These are phyloP conservation scores for Phaedon cochleariae DNA, from an alignment of 2,888 invertebrate genomes.

Conservation along the genomic window DNA sequence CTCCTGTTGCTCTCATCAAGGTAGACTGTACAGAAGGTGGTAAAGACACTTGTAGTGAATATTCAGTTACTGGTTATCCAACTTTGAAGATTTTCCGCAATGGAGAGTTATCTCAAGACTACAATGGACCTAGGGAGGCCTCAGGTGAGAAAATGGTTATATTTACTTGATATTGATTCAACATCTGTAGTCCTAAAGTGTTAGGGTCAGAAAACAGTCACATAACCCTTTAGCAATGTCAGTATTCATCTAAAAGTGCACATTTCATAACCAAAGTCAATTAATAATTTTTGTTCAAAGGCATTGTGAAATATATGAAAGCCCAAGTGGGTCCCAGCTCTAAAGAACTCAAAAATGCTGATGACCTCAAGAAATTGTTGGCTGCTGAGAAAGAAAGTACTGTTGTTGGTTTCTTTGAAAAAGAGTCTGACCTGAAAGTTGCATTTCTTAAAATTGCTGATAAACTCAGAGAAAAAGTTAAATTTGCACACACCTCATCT, in stretches of 20 bases:
- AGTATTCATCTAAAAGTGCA: too few species aligned
- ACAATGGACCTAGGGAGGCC: constrained; percentile 91
- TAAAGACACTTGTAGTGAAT: constrained; percentile 88
- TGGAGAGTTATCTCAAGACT: constrained; percentile 89
- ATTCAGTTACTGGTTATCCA: constrained; percentile 94
- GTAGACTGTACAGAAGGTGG: constrained; percentile 95
- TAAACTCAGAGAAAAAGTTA: constrained; percentile 86
- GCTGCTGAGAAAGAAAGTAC: constrained; percentile 76
- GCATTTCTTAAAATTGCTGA: constrained; percentile 90
- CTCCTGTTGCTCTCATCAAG: constrained; percentile 90
- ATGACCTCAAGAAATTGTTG: constrained; percentile 78
- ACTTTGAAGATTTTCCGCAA: constrained; percentile 96
- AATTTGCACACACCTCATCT: constrained; percentile 84
- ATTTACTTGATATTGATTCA: not conserved
- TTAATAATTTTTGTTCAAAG: constrained; percentile 62
- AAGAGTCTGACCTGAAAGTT: constrained; percentile 79
- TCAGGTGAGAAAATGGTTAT: constrained; percentile 67
- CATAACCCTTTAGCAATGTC: too few species aligned
- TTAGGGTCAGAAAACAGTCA: too few species aligned
- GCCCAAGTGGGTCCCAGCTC: constrained; percentile 97
- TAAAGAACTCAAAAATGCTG: constrained; percentile 77
- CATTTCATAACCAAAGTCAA: not conserved
- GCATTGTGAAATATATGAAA: constrained; percentile 84
- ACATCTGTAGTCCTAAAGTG: too few species aligned
- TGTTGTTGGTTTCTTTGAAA: constrained; percentile 86